Evolutionary conservation across 2,888 invertebrate species (phyloP).

Genomic region (Folsomia candida): DNA sequence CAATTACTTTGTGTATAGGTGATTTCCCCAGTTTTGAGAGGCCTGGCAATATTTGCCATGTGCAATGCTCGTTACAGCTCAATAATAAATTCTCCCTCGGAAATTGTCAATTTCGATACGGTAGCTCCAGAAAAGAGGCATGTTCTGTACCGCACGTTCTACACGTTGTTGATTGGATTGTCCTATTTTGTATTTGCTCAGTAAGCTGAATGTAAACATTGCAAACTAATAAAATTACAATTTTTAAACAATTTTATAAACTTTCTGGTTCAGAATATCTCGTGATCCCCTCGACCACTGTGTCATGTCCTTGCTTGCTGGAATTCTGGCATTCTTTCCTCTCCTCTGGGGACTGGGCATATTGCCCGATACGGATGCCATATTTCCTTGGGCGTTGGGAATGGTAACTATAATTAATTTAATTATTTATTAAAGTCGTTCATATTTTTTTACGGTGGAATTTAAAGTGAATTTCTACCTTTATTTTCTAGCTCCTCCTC

Average conservation of each 20-base stretch:
- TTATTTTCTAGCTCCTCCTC: slow-evolving; percentile 25
- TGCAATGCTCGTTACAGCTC: slow-evolving; percentile 46
- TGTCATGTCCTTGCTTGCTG: slow-evolving; percentile 20
- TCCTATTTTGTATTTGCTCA: background rate
- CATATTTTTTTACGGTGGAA: background rate
- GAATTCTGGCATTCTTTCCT: slow-evolving; percentile 34
- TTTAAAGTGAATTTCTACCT: background rate
- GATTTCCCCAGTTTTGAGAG: slow-evolving; percentile 32
- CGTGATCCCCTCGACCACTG: background rate
- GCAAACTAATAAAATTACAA: background rate
- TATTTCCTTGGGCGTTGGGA: slow-evolving; percentile 48
- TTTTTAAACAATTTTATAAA: background rate
- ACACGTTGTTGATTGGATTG: slow-evolving; percentile 26
- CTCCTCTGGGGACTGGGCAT: slow-evolving; percentile 44
- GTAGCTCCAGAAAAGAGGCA: slow-evolving; percentile 30
- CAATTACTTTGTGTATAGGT: slow-evolving; percentile 18
- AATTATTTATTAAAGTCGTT: background rate
- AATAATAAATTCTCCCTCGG: slow-evolving; percentile 40
- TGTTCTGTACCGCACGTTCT: slow-evolving; percentile 42
- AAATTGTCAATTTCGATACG: slow-evolving; percentile 46
- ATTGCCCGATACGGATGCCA: slow-evolving; percentile 44
- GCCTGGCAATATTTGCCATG: slow-evolving; percentile 41
- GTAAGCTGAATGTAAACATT: background rate
- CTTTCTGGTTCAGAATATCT: background rate
- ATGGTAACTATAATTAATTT: slow-evolving; percentile 17